Conservation (phyloP, 37 sponge, comb jelly and placozoan genomes). For the Axinella damicornis region DNA sequence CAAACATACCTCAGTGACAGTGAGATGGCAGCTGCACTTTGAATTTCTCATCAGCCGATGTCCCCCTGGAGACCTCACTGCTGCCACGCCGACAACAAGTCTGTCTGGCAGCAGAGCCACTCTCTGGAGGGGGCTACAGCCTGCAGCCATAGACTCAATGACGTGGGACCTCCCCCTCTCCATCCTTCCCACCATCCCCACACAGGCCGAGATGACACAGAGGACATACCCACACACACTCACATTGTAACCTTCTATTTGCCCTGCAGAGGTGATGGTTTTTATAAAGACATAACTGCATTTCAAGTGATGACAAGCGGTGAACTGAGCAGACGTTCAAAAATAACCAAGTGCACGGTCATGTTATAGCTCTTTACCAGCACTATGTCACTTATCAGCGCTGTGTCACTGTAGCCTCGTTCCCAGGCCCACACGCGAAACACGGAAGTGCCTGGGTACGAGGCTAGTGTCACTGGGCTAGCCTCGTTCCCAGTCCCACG, state of each 20-base stretch:
- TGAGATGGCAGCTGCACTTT: constrained; percentile 78
- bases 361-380: no score
- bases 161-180: constrained; percentile 70
- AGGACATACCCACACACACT: background rate
- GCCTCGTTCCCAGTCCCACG: no score
- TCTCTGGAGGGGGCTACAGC: constrained; percentile 19
- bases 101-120: constrained; percentile 35
- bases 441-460: no score
- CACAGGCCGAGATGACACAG: constrained; percentile 40
- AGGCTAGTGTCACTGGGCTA: no score
- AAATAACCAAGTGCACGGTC: no score
- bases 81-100: constrained; percentile 1
- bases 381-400: no score
- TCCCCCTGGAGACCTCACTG: background rate
- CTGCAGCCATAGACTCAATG: constrained; percentile 36
- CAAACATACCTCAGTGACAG: constrained; percentile 32
- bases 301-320: no score
- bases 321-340: no score
- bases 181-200: constrained; percentile 66
- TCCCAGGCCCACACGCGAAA: no score
- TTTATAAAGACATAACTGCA: no score
- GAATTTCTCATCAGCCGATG: constrained; percentile 66
- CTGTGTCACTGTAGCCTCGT: no score
- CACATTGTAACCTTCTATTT: constrained; percentile 8
- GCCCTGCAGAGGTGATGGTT: no score